phyloP scores from a whole-genome alignment of 35 echinoderm and acorn worm species.

The Holothuria glaberrima region DNA sequence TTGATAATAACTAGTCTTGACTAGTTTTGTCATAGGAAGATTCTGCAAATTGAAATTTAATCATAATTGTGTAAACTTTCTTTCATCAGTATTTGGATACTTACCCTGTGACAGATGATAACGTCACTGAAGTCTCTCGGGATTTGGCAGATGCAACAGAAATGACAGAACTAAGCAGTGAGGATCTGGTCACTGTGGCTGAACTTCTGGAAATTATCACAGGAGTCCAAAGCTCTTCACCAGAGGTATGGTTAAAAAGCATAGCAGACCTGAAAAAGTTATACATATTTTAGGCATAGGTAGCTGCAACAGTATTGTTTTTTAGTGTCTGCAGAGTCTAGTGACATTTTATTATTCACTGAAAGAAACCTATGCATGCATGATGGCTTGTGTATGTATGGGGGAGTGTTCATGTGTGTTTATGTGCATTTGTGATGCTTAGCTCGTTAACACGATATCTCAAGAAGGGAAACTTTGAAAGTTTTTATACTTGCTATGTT shows the following conservation, averaged over 20 bases:
- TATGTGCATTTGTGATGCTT: no score
- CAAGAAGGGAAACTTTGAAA: no score
- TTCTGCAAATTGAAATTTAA: not conserved
- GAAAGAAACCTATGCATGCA: no score
- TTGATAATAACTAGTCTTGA: no score
- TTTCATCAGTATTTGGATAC: not conserved
- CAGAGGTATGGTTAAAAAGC: not conserved
- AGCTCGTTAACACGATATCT: no score
- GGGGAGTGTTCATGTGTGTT: no score
- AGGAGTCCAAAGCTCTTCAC: not conserved
- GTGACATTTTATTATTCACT: no score
- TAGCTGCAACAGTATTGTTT: no score
- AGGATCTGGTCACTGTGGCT: conserved; percentile 1
- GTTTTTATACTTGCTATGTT: no score
- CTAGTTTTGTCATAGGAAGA: no score
- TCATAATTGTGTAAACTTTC: not conserved
- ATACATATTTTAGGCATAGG: no score
- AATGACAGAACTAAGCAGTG: not conserved
- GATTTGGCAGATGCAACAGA: conserved; percentile 42
- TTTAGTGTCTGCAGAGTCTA: no score
- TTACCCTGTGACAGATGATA: conserved; percentile 6
- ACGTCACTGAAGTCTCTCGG: conserved; percentile 25
- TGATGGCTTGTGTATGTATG: not conserved
- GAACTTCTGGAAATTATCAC: not conserved
- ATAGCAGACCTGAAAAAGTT: not conserved